Base-by-base conservation (phyloP, 2,888 invertebrate species). In the Arrhopalites spinosus region DNA sequence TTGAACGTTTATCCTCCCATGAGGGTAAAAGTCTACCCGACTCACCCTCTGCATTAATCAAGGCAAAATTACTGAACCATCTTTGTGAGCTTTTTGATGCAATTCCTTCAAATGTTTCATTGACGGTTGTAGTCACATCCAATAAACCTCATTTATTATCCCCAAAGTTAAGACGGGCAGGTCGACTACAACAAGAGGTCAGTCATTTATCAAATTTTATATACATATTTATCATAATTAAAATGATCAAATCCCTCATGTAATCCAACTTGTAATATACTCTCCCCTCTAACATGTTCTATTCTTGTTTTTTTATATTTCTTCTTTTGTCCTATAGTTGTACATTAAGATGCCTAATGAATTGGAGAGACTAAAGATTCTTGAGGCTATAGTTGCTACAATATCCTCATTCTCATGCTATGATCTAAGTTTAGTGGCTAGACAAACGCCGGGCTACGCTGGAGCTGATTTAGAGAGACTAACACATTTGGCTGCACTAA, bases 181-280 rank as follows among this genome's bases (percentile, higher is more conserved):
- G 89, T 0, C 86, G 90, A 56, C 86, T 90, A 80, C 88, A 88
- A 78, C 86, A 86, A 78, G 89, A 89, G 85, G 88, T 90, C 73
- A 53, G 36, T 8, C 11, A 11, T 30, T 29, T 23, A 73, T 78
- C 5, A 20, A 63, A 27, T 75, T 47, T 50, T 20, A 64, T 77
- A 71, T 25, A 17, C 5, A 30, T 7, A 7, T 63, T 63, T 56
- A 3, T 36, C 36, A 50, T 50, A 50, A 45, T 45, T 11, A 45
- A 45, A 11, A 45, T 7, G 7, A 45, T 11, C 15, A 45, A 45
- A 45, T 53, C n/a, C 3, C 11, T 53, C 3, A 17, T 53, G n/a
- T 53, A 17, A 53, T 17, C n/a, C n/a, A 53, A 3, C n/a, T 17
- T 56, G n/a, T n/a, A 8, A 56, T 56, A 2, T 56, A 20, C 8